Conservation (phyloP, 2,113 vertebrate species). For the Tenrec ecaudatus region DNA sequence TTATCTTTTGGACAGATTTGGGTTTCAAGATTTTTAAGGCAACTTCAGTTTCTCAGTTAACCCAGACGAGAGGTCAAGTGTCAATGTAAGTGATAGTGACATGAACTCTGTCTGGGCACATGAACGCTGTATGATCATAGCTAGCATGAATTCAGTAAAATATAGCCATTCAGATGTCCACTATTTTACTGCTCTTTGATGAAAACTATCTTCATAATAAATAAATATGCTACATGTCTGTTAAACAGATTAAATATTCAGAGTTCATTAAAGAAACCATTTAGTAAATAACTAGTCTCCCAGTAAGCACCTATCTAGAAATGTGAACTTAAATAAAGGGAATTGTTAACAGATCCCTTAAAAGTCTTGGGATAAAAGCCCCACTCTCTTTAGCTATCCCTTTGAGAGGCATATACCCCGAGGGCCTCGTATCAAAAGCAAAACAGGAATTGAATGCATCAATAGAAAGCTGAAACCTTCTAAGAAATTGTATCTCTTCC, state of each 20-base stretch:
- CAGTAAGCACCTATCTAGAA: constrained; percentile 17
- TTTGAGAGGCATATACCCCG: constrained; percentile 36
- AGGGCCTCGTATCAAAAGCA: constrained; percentile 54
- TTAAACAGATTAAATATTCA: not conserved
- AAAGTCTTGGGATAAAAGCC: not conserved
- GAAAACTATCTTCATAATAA: constrained; percentile 35
- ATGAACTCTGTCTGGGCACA: not conserved
- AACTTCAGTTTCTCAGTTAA: not conserved
- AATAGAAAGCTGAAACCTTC: constrained; percentile 66
- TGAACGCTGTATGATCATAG: not conserved
- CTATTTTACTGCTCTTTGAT: not conserved
- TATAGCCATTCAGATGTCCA: not conserved
- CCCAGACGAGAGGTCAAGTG: not conserved
- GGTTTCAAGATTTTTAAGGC: not conserved
- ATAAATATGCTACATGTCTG: not conserved
- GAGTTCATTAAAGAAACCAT: not conserved
- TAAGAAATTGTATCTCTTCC: constrained; percentile 22
- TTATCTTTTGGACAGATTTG: not conserved
- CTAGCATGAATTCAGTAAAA: not conserved
- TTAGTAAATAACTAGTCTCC: constrained; percentile 3
- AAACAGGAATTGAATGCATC: constrained; percentile 42
- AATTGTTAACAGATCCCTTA: constrained; percentile 3
- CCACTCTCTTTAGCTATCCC: not conserved
- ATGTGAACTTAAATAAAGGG: constrained; percentile 26
- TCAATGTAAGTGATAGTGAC: not conserved